A percentile compares a stretch with the other conserved stretches of the same genome.
phyloP scores from a whole-genome alignment of 2,113 vertebrate genomes.

The Sardina pilchardus region DNA sequence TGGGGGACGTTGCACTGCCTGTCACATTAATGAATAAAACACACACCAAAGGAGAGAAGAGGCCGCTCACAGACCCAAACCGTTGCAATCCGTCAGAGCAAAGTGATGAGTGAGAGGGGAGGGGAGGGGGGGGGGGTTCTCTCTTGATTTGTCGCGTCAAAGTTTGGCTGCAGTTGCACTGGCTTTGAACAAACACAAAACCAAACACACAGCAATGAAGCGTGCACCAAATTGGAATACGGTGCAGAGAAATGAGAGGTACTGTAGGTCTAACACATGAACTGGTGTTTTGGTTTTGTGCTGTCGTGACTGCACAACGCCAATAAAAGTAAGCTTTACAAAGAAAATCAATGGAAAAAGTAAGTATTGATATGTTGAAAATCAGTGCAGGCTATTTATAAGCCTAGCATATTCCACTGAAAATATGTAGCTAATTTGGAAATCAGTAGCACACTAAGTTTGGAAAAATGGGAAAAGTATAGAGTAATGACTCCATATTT shows the following conservation, averaged over 20 bases:
- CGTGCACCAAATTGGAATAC: not conserved
- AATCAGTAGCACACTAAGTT: too few relatives aligned
- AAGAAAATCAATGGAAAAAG: too few relatives aligned
- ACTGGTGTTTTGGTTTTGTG: too few relatives aligned
- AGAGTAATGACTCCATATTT: too few relatives aligned
- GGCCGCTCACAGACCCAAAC: not conserved
- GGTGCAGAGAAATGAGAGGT: not conserved
- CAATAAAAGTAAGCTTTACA: too few relatives aligned
- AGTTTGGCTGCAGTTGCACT: not conserved
- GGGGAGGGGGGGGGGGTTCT: not conserved
- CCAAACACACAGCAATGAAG: not conserved
- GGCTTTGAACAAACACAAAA: not conserved
- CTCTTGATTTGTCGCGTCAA: not conserved
- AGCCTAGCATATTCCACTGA: too few relatives aligned
- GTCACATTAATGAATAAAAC: slow-evolving; percentile 15
- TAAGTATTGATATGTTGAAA: too few relatives aligned
- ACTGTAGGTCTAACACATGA: not conserved
- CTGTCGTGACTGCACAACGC: too few relatives aligned
- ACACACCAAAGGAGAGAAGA: not conserved
- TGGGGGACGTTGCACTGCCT: slow-evolving; percentile 42
- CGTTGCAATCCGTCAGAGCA: not conserved
- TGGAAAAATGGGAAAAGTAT: too few relatives aligned
- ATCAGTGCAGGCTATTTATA: too few relatives aligned
- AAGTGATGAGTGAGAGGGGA: not conserved
- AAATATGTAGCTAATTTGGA: too few relatives aligned